phyloP scores from a whole-genome alignment of 1,140 invertebrate genomes.

The Cylas formicarius region DNA sequence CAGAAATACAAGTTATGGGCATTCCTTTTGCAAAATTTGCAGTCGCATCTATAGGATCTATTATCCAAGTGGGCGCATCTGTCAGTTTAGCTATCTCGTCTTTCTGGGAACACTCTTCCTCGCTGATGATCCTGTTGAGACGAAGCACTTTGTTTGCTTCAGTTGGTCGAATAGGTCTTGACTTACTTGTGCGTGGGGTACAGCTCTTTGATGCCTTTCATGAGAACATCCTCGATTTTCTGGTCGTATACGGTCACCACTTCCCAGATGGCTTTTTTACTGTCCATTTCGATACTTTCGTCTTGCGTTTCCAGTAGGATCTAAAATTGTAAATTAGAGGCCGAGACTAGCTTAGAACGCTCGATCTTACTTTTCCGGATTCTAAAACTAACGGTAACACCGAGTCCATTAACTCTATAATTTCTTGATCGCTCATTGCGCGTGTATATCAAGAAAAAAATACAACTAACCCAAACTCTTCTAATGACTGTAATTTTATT shows the following conservation, averaged over 20 bases:
- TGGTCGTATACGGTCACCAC: constrained; percentile 81
- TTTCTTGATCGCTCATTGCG: constrained; percentile 5
- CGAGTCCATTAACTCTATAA: constrained; percentile 51
- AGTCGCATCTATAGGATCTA: constrained; percentile 72
- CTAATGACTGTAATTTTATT: too few species aligned
- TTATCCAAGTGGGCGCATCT: constrained; percentile 81
- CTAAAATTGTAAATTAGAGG: too few species aligned
- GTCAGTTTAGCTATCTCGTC: constrained; percentile 55
- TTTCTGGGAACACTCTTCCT: constrained; percentile 61
- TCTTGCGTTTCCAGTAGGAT: too few species aligned
- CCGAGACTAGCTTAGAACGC: too few species aligned
- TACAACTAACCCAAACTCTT: too few species aligned
- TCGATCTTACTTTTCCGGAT: constrained; percentile 52
- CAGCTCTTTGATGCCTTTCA: constrained; percentile 51
- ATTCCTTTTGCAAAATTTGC: constrained; percentile 65
- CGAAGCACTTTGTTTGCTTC: constrained; percentile 18
- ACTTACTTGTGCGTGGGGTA: constrained; percentile 69
- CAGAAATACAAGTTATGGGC: constrained; percentile 58
- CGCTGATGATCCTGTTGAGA: constrained; percentile 85
- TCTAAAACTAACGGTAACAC: constrained; percentile 49
- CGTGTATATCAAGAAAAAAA: too few species aligned
- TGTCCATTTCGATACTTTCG: too few species aligned
- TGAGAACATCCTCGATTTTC: constrained; percentile 68
- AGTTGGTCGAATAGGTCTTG: constrained; percentile 1
- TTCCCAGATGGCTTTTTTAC: too few species aligned